Percentiles rank a stretch among this genome's conserved stretches.
phyloP scores from a whole-genome alignment of 2,888 invertebrate genomes.

The Abrostola triplasia region DNA sequence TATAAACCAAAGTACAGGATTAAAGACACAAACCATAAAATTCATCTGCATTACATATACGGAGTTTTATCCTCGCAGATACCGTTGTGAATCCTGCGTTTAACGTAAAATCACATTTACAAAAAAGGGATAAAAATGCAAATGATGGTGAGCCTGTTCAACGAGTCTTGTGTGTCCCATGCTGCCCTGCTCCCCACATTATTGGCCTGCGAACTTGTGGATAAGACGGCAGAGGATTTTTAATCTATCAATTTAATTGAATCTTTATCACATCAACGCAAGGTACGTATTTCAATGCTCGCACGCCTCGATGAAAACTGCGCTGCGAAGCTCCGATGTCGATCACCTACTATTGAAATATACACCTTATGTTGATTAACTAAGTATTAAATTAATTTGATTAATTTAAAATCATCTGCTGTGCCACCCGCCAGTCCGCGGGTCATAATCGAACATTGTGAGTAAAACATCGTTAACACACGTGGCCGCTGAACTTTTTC shows the following conservation, averaged over 20 bases:
- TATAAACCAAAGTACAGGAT: slow-evolving; percentile 3
- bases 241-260: no score
- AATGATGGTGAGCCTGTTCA: slow-evolving; percentile 35
- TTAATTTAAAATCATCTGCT: no score
- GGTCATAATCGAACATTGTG: slow-evolving; percentile 23
- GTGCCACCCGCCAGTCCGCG: no score
- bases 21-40: slow-evolving; percentile 8
- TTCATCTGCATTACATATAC: slow-evolving; percentile 32
- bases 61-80: slow-evolving; percentile 22
- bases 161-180: slow-evolving; percentile 12
- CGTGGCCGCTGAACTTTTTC: slow-evolving; percentile 48
- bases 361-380: no score
- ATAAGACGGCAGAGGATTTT: no score
- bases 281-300: no score
- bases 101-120: slow-evolving; percentile 34
- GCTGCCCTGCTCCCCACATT: slow-evolving; percentile 12
- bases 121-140: slow-evolving; percentile 43
- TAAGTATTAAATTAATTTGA: no score
- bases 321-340: no score
- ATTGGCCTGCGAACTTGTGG: no score
- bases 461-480: slow-evolving; percentile 52
- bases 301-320: no score
- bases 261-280: no score
- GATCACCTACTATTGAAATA: no score
- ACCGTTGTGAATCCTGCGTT: slow-evolving; percentile 29